These are phyloP conservation scores for Xanthostigma xanthostigma DNA, from an alignment of 2,888 invertebrate species.

Conservation along the genomic window DNA sequence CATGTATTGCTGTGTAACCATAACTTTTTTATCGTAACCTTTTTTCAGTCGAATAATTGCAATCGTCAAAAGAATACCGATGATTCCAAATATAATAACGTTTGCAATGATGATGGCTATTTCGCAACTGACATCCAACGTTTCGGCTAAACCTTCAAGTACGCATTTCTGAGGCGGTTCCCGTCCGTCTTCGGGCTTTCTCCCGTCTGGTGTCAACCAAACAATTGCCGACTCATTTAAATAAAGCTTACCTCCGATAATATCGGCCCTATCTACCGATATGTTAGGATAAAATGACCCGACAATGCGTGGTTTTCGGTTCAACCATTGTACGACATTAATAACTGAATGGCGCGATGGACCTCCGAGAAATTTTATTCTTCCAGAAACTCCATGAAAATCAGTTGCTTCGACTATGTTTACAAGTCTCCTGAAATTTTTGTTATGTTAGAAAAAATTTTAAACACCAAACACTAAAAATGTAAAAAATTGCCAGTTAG, in stretches of 20 bases:
- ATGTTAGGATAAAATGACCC: slow-evolving; percentile 42
- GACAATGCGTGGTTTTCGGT: slow-evolving; percentile 32
- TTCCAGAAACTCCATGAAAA: slow-evolving; percentile 60
- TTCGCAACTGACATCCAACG: slow-evolving; percentile 56
- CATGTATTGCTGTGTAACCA: slow-evolving; percentile 50
- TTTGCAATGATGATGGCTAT: slow-evolving; percentile 52
- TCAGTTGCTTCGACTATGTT: slow-evolving; percentile 47
- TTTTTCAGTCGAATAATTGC: slow-evolving; percentile 48
- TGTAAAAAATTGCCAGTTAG: no score
- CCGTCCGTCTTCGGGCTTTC: slow-evolving; percentile 52
- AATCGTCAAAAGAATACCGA: slow-evolving; percentile 38
- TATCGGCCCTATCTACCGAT: slow-evolving; percentile 28
- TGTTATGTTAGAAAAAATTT: no score
- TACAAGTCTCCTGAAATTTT: slow-evolving; percentile 36
- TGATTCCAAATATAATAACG: slow-evolving; percentile 20
- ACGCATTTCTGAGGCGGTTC: slow-evolving; percentile 42
- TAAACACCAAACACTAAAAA: no score
- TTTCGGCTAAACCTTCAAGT: slow-evolving; percentile 48
- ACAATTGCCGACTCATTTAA: slow-evolving; percentile 38
- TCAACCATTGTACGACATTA: slow-evolving; percentile 42
- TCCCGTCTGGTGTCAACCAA: slow-evolving; percentile 48
- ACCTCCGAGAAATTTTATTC: slow-evolving; percentile 51
- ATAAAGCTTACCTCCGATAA: slow-evolving; percentile 34
- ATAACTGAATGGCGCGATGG: slow-evolving; percentile 49
- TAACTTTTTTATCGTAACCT: slow-evolving; percentile 52